Percentiles rank a stretch among this genome's conserved stretches.
These are phyloP conservation scores for Sinosuthora webbiana DNA, from an alignment of 2,113 vertebrate genomes.

Conservation along the genomic window DNA sequence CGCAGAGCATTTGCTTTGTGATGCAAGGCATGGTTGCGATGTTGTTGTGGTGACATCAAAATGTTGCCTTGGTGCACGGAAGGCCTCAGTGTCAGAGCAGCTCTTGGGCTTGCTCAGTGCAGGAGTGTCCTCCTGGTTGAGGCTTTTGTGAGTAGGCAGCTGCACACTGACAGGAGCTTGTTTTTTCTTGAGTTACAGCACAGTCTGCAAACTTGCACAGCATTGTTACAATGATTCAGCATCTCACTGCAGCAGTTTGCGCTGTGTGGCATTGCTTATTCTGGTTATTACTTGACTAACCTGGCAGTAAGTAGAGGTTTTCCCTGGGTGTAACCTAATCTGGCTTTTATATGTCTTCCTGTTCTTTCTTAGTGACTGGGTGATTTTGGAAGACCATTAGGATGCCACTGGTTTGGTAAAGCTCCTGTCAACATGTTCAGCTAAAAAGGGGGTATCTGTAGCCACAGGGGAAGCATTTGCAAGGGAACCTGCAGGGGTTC, in stretches of 20 bases:
- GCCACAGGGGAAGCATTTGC: not conserved
- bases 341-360: not conserved
- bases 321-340: not conserved
- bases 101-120: too few species aligned
- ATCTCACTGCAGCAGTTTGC: not conserved
- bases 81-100: too few species aligned
- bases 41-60: too few species aligned
- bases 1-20: too few species aligned
- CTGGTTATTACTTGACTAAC: not conserved
- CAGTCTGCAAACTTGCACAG: not conserved
- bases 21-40: too few species aligned
- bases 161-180: not conserved
- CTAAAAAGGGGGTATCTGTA: not conserved
- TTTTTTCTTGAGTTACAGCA: fast-evolving
- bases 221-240: not conserved
- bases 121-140: too few species aligned
- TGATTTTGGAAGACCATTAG: not conserved
- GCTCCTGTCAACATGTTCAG: not conserved
- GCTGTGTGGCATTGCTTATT: not conserved
- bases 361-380: not conserved
- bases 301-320: not conserved
- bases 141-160: not conserved
- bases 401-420: not conserved
- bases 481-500: not conserved
- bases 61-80: too few species aligned